phyloP scores from a whole-genome alignment of 53 echinoderm and acorn worm species.

The Temnopleurus reevesii region DNA sequence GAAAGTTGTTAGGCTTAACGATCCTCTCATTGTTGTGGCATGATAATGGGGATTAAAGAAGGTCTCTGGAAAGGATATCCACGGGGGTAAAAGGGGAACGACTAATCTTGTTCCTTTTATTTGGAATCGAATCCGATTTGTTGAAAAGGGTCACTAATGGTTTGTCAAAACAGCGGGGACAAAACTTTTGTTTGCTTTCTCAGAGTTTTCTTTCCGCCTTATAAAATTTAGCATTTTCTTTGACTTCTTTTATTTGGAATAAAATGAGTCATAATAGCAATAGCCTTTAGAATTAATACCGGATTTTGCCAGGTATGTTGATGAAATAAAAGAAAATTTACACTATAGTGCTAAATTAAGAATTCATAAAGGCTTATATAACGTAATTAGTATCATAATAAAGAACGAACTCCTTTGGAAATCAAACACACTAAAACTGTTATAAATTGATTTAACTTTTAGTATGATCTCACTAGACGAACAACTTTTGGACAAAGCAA shows the following conservation, averaged over 20 bases:
- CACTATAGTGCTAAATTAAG: no score
- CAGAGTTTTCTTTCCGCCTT: neutral
- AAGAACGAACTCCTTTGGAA: no score
- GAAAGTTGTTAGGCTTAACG: slow-evolving; percentile 5
- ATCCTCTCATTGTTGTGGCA: slow-evolving; percentile 8
- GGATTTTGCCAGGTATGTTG: no score
- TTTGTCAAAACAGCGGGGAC: slow-evolving; percentile 20
- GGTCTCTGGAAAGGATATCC: slow-evolving; percentile 11
- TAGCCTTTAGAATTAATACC: no score
- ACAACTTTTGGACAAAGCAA: no score
- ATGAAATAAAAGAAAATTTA: no score
- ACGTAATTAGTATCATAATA: no score
- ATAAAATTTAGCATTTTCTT: neutral
- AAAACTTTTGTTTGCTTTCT: neutral
- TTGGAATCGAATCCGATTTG: slow-evolving; percentile 26
- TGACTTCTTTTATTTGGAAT: neutral
- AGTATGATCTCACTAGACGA: no score
- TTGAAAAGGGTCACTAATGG: slow-evolving; percentile 23
- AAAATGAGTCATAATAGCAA: neutral
- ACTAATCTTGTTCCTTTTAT: slow-evolving; percentile 29
- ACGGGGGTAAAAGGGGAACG: no score
- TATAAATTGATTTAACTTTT: no score
- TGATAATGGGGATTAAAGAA: neutral
- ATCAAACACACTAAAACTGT: no score
- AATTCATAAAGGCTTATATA: no score